Conservation (phyloP, 2,888 invertebrate species). For the Phengaris alcon region DNA sequence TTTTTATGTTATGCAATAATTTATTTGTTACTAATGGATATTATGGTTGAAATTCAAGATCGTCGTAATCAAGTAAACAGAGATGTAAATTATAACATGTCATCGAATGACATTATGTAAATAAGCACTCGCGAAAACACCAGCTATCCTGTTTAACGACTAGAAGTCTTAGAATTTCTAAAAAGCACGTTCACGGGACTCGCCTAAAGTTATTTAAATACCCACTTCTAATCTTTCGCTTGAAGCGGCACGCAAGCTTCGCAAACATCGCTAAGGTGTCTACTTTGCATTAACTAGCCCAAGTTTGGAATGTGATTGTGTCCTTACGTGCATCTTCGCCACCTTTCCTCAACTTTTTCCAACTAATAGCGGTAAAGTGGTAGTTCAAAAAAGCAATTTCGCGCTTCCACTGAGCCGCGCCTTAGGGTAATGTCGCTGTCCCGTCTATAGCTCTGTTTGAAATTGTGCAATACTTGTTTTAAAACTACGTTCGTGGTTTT, state of each 20-base stretch:
- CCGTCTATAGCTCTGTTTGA: slow-evolving; percentile 71
- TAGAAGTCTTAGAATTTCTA: slow-evolving; percentile 62
- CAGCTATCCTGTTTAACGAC: slow-evolving; percentile 53
- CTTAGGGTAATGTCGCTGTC: slow-evolving; percentile 69
- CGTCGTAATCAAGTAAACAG: background rate
- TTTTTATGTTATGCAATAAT: background rate
- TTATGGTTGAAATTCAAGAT: background rate
- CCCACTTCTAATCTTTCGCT: slow-evolving; percentile 60
- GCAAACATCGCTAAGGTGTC: slow-evolving; percentile 53
- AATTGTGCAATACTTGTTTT: slow-evolving; percentile 70
- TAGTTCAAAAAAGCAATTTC: slow-evolving; percentile 77
- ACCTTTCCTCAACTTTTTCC: slow-evolving; percentile 69
- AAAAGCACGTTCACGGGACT: slow-evolving; percentile 61
- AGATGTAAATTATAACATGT: slow-evolving; percentile 14
- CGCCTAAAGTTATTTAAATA: slow-evolving; percentile 61
- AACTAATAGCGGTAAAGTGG: slow-evolving; percentile 66
- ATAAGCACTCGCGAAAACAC: slow-evolving; percentile 35
- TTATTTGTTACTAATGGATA: background rate
- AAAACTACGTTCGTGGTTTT: slow-evolving; percentile 64
- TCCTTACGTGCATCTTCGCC: slow-evolving; percentile 49
- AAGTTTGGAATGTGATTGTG: slow-evolving; percentile 59
- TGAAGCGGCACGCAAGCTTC: slow-evolving; percentile 53
- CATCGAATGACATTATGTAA: slow-evolving; percentile 25
- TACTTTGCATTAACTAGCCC: slow-evolving; percentile 50
- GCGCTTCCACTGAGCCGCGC: slow-evolving; percentile 57